A percentile compares a stretch with the other conserved stretches of the same genome.
Conservation (phyloP, 64 coral and sea anemone genomes). For the Montipora sp. region DNA sequence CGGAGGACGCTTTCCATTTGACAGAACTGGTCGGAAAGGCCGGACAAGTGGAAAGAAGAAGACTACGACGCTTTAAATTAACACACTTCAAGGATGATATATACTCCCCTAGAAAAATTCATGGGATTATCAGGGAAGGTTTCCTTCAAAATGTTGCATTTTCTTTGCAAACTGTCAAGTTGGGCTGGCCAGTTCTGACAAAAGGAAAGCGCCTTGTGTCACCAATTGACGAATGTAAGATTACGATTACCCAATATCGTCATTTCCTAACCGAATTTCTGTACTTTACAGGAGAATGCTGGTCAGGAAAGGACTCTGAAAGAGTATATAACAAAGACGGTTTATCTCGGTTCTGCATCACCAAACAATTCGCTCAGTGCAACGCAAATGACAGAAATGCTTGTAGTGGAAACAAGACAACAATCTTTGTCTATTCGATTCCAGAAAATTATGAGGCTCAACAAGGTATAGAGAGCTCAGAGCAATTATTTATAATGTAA, state of each 20-base stretch:
- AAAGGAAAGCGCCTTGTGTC: background rate
- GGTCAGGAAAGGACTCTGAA: slow-evolving; percentile 51
- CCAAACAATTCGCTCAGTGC: slow-evolving; percentile 29
- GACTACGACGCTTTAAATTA: too few species aligned
- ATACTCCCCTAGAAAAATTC: too few species aligned
- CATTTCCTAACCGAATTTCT: background rate
- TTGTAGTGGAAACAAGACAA: slow-evolving; percentile 39
- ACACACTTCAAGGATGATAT: too few species aligned
- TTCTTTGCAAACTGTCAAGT: too few species aligned
- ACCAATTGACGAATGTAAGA: background rate
- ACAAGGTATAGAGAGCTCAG: background rate
- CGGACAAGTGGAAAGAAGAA: too few species aligned
- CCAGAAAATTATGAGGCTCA: background rate
- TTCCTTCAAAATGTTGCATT: too few species aligned
- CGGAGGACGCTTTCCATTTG: too few species aligned
- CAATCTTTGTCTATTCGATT: slow-evolving; percentile 1
- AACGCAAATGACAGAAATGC: background rate
- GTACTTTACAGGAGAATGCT: slow-evolving; percentile 71
- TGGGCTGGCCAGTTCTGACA: too few species aligned
- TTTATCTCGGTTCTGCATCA: slow-evolving; percentile 44
- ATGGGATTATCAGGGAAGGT: too few species aligned
- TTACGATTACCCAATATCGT: background rate
- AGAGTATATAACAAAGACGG: slow-evolving; percentile 32
- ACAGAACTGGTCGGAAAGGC: too few species aligned
- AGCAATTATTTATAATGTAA: too few species aligned